Evolutionary conservation across 1,140 invertebrate species (phyloP), one percentile per base, ranked within the genome.

Genomic region (Drosophila willistoni): DNA sequence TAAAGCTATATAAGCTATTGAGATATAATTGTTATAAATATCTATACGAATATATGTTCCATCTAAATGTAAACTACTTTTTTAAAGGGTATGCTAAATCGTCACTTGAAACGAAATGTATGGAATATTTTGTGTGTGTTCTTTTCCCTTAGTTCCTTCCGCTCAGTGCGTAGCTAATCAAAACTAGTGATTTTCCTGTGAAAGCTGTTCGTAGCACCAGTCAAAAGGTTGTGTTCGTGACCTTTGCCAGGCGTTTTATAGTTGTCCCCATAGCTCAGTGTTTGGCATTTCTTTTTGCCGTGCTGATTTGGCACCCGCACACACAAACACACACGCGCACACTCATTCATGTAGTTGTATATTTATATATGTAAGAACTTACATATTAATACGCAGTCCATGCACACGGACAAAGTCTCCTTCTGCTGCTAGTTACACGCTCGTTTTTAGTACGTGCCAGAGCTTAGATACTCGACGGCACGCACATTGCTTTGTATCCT

Each of bases 141-240:
- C 29, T 36, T 33, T 54, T 57, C 64, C 42, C 62, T 34, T 36
- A 69, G 25, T 33, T 34, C 22, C 54, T 42, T 36, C 59, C 39
- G 65, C 55, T 44, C 61, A 36, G 66, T 71, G 83, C 67, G 64
- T 68, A 72, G 64, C 76, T 82, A 86, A 87, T 86, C 82, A 86
- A 87, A 77, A 69, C 54, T 65, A 36, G 68, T 71, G 77, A 67
- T 74, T 79, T 61, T 55, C 55, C 63, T 67, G 64, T 10, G 36
- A 19, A 33, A 44, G 5, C 42, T 57, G 39, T 44, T 56, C 22
- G 63, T 64, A 51, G 61, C 44, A 54, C 78, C 79, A 86, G 83
- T 80, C 77, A 87, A 87, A 89, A 87, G 84, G 83, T 87, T 87
- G 80, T 77, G 83, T 89, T 87, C 83, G 83, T 87, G 83, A 87